Evolutionary conservation across 1,140 invertebrate species (phyloP), one percentile per base, ranked within the genome.

Genomic region (Meloidogyne chitwoodi): DNA sequence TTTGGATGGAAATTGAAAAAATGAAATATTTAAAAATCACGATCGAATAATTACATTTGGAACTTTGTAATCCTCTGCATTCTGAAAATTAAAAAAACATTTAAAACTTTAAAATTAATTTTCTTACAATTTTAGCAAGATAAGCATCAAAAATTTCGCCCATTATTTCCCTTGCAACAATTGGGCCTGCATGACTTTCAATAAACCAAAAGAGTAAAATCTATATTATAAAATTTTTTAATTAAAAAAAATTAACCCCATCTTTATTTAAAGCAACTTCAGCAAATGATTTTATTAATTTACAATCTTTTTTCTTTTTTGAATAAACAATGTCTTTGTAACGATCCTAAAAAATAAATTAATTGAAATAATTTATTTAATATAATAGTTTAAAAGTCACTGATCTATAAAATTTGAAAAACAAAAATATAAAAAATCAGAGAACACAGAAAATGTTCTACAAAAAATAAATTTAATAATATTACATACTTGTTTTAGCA

Each of bases 181-280:
- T 82, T 22, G 82, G 71, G 24, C 82, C 82, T 0, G 83, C 77
- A 64, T 83, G 82, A 22, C 64, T 67, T 61, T 83, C 82, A 64
- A 83, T 84, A 74, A 83, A 83, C 27, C 74, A 61, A 41, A 83
- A 67, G 5, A 83, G 44, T 19, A 79, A 16, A 66, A 73, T 62
- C 81, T 80, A 34, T 82, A 80, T 31, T 27, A 61, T 34, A n/a
- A 63, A 62, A 80, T 61, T n/a, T n/a, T n/a, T 16, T 11, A 56
- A 27, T 79, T 22, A 68, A 22, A 26, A 16, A 61, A 67, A 67
- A 67, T n/a, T 41, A 29, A 69, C 19, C 48, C 48, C 48, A 22
- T 56, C 48, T 6, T 56, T 41, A 5, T 29, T 27, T 22, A 69
- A 29, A n/a, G 12, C 3, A 10, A 19, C 44, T 69, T 10, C 16